phyloP scores from a whole-genome alignment of 2,888 invertebrate species.

The Liodrosophila aerea region DNA sequence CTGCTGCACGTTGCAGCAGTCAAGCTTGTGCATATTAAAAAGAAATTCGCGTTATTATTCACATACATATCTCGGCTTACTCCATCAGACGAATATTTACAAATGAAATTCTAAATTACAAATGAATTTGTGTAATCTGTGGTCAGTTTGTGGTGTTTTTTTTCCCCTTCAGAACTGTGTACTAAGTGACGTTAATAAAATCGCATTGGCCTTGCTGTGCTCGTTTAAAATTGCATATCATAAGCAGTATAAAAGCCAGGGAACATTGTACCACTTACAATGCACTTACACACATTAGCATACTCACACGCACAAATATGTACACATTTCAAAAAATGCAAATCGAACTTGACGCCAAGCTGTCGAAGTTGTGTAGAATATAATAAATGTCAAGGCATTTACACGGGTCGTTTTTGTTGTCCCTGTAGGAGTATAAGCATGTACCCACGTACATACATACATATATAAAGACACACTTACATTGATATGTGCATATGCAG shows the following conservation, averaged over 20 bases:
- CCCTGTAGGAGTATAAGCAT: conserved; percentile 26
- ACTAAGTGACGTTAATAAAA: conserved; percentile 31
- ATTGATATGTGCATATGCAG: conserved; percentile 7
- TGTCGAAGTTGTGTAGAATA: conserved; percentile 64
- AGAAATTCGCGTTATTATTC: conserved; percentile 11
- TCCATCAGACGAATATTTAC: conserved; percentile 26
- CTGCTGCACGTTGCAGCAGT: conserved; percentile 27
- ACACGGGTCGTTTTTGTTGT: conserved; percentile 61
- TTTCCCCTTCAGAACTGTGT: conserved; percentile 19
- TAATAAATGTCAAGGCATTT: conserved; percentile 78
- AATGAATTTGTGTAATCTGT: conserved; percentile 30
- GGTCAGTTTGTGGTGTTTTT: conserved; percentile 54
- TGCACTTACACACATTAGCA: conserved; percentile 13
- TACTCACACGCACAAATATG: conserved; percentile 17
- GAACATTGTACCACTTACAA: conserved; percentile 3
- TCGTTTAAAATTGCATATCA: conserved; percentile 35
- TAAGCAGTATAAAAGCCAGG: conserved; percentile 16
- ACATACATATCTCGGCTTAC: conserved; percentile 1
- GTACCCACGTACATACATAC: conserved; percentile 12
- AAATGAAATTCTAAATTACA: conserved; percentile 16
- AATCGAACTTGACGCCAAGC: conserved; percentile 67
- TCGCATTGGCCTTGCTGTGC: conserved; percentile 45
- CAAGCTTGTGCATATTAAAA: conserved; percentile 13
- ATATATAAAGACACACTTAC: conserved; percentile 21
- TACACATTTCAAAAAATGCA: conserved; percentile 53